These are phyloP conservation scores for Scrobipalpa costella DNA, from an alignment of 2,888 invertebrate species.

Conservation along the genomic window DNA sequence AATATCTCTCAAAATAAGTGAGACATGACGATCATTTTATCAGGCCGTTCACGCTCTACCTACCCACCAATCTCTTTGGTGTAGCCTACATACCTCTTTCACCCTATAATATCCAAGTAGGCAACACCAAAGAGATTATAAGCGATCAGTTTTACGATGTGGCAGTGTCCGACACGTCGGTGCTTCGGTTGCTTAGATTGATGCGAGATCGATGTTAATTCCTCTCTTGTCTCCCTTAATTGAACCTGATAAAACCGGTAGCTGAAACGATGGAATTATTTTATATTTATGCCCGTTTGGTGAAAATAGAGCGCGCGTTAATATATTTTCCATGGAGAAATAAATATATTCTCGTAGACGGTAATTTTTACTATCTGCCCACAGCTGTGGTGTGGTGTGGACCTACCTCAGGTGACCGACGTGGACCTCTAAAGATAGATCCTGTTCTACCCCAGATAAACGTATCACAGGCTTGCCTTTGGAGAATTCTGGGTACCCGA, in stretches of 20 bases:
- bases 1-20: no score
- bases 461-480: no score
- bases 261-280: background rate
- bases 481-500: no score
- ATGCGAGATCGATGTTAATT: constrained; percentile 34
- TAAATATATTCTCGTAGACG: background rate
- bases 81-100: no score
- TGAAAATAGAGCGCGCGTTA: background rate
- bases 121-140: constrained; percentile 10
- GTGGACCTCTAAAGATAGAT: no score
- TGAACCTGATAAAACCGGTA: constrained; percentile 2
- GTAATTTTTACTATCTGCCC: background rate
- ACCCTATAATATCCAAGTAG: background rate
- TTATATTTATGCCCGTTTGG: constrained; percentile 7
- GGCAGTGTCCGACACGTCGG: constrained; percentile 34
- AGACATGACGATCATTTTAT: no score
- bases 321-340: background rate
- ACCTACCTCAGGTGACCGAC: no score
- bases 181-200: constrained; percentile 41
- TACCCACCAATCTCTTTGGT: no score
- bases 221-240: constrained; percentile 14
- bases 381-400: no score
- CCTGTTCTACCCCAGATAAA: no score
- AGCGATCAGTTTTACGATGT: constrained; percentile 50
- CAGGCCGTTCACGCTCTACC: no score